Percentiles rank a stretch among this genome's conserved stretches.
Conservation (phyloP, 2,113 vertebrate genomes). For the human region DNA sequence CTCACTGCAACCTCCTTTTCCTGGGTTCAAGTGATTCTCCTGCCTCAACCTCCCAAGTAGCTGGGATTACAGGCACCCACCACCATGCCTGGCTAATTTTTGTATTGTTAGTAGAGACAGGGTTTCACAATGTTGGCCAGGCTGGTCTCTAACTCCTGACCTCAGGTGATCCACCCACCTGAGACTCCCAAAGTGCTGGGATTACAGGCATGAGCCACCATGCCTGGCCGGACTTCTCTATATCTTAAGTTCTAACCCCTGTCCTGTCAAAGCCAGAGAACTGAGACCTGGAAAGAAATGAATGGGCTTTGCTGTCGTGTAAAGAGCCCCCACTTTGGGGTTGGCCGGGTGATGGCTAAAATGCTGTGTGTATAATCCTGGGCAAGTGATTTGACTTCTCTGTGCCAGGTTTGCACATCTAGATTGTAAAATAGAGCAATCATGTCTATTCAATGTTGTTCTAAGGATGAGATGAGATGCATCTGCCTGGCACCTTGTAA, state of each 20-base stretch:
- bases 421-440: not conserved
- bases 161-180: too few relatives aligned
- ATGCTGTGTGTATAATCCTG: not conserved
- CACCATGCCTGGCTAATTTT: too few relatives aligned
- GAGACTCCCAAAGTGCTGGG: too few relatives aligned
- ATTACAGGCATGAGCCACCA: too few relatives aligned
- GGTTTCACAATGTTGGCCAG: too few relatives aligned
- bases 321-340: not conserved
- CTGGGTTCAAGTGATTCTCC: too few relatives aligned
- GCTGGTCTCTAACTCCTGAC: too few relatives aligned
- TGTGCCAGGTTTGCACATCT: not conserved
- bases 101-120: too few relatives aligned
- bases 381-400: not conserved
- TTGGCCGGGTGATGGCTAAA: not conserved
- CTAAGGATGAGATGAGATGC: not conserved
- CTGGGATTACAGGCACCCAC: too few relatives aligned
- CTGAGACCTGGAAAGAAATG: not conserved
- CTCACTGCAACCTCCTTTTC: too few relatives aligned
- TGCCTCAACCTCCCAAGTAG: too few relatives aligned
- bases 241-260: conserved; percentile 24
- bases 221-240: not conserved
- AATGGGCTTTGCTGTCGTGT: not conserved
- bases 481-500: not conserved
- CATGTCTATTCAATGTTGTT: not conserved
- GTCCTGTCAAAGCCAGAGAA: not conserved